Evolutionary conservation across 1,140 invertebrate species (phyloP).

Genomic region (Philotrypesis tridentata): DNA sequence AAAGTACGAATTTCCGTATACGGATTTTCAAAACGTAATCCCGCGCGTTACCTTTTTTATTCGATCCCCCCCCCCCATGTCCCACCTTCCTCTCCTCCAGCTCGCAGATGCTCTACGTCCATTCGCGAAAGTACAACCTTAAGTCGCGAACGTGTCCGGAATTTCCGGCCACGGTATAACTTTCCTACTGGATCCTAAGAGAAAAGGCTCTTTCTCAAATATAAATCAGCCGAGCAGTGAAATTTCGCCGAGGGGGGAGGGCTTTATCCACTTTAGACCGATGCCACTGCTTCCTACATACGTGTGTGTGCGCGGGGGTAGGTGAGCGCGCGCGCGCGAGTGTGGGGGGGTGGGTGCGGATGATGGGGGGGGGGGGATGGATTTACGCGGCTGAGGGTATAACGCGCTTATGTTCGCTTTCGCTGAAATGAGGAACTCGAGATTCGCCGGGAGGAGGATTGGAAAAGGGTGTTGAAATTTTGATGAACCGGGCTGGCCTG

Average conservation of each 20-base stretch:
- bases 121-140: constrained; percentile 40
- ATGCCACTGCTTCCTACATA: neutral
- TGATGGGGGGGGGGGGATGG: too few species aligned
- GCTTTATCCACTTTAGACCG: constrained; percentile 37
- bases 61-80: too few species aligned
- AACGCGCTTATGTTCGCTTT: neutral
- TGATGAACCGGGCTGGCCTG: neutral
- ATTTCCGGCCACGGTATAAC: constrained; percentile 34
- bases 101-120: constrained; percentile 36
- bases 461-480: neutral
- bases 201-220: constrained; percentile 35
- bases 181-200: constrained; percentile 32
- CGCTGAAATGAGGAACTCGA: neutral
- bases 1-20: neutral
- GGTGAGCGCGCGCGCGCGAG: neutral
- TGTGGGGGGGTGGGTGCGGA: too few species aligned
- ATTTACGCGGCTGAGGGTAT: too few species aligned
- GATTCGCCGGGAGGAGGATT: neutral
- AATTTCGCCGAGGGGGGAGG: constrained; percentile 14
- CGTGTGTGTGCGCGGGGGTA: neutral
- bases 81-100: too few species aligned
- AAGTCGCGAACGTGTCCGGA: constrained; percentile 42
- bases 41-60: neutral
- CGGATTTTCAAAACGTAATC: neutral
- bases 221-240: constrained; percentile 36